Base-by-base conservation (phyloP, 2,888 invertebrate genomes). In the Agriotes lineatus region DNA sequence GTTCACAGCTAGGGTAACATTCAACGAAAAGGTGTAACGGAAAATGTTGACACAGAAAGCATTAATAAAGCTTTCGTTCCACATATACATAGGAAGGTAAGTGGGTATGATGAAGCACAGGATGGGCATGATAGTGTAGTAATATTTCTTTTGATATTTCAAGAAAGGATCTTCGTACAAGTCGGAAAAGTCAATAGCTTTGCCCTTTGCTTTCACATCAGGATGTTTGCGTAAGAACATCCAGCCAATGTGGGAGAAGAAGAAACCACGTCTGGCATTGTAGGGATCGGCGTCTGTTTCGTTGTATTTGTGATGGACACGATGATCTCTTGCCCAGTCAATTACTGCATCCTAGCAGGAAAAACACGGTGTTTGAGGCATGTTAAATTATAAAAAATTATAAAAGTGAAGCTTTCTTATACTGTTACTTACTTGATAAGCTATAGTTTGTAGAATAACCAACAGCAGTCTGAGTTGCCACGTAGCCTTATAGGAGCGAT, bases 191-290 rank as follows among this genome's bases (percentile, higher is more conserved):
- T 97, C 94, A 12, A 96, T 85, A 76, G 89, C 89, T 58, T 86
- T 87, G 22, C 97, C 96, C 78, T 93, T 91, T 16, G 85, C 85
- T 50, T 92, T 85, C 0, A 97, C 95, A 67, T 93, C 92, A 0
- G 95, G 95, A 82, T 96, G 96, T 82, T 97, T 96, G 76, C 89
- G 89, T 89, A 92, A 90, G 91, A 94, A 91, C 16, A 97, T 87
- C 97, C 97, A 97, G 19, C 97, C 97, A 37, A 96, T 90, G 82
- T 97, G 97, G 0, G 96, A 87, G 85, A 96, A 97, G 84, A 96
- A 97, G 85, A 97, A 96, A 0, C 96, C 96, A 3, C 94, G 87
- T 64, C 88, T 88, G 1, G 91, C 90, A 81, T 95, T 91, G 81
- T 95, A 94, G 0, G 95, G 95, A 84, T 95, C 95, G 0, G 94